These are phyloP conservation scores for Cantharis flavilabris DNA, from an alignment of 2,888 invertebrate species.

Conservation along the genomic window DNA sequence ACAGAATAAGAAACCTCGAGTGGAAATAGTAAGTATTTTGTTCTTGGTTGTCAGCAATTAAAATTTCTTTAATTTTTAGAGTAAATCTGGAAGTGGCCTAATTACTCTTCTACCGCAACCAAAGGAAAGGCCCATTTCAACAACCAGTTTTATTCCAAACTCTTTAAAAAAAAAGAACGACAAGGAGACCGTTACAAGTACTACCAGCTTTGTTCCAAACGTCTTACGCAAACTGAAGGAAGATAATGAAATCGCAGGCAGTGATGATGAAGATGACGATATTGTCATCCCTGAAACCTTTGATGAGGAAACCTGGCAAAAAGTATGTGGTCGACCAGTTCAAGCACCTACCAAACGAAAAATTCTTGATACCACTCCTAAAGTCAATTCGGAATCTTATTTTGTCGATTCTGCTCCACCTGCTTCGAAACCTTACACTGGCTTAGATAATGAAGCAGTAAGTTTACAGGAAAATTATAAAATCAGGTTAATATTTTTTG, in stretches of 20 bases:
- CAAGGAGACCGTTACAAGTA: background rate
- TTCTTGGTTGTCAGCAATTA: background rate
- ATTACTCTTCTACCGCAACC: slow-evolving; percentile 74
- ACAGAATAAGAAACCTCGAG: slow-evolving; percentile 39
- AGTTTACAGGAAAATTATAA: slow-evolving; percentile 25
- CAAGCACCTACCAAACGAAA: background rate
- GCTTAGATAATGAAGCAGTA: slow-evolving; percentile 58
- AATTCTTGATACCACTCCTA: slow-evolving; percentile 44
- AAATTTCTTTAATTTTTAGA: slow-evolving; percentile 18
- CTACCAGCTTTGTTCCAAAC: background rate
- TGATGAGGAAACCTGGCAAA: slow-evolving; percentile 56
- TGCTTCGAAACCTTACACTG: slow-evolving; percentile 55
- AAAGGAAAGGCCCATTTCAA: slow-evolving; percentile 54
- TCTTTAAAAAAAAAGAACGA: background rate
- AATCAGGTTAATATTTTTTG: background rate
- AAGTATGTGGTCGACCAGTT: slow-evolving; percentile 54
- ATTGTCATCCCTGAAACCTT: slow-evolving; percentile 57
- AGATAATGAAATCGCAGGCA: background rate
- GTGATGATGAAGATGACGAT: slow-evolving; percentile 54
- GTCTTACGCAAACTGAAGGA: background rate
- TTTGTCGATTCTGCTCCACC: slow-evolving; percentile 53
- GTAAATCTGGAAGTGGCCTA: slow-evolving; percentile 68
- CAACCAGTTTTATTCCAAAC: slow-evolving; percentile 52
- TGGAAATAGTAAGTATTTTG: background rate
- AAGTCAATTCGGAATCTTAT: slow-evolving; percentile 52